Base-by-base conservation (phyloP, 2,888 invertebrate species). In the Zygaena filipendulae region DNA sequence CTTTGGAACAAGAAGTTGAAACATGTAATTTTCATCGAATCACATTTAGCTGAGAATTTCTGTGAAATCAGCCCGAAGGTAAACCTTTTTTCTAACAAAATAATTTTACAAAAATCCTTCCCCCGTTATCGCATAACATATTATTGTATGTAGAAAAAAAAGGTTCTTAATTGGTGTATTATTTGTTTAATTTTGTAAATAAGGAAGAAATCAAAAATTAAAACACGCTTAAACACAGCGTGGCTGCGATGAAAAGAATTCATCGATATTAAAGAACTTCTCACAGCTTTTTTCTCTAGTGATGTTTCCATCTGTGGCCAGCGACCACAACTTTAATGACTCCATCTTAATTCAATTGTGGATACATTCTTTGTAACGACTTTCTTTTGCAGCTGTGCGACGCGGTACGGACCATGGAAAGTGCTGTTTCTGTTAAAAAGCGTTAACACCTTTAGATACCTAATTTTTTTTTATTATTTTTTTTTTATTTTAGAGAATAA, bases 321-420 rank as follows among this genome's bases (percentile, higher is more conserved):
- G 26, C 37, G 45, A 52, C 55, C 49, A 34, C 52, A 51, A 35
- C 23, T 30, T 33, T 63, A 60, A 67, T 64, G 58, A 53, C 51
- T 45, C 42, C 41, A 52, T 54, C 66, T 64, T 69, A 69, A 70
- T 70, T 70, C 70, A 70, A 70, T 70, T 69, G 62, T 57, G 42
- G 57, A 49, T 54, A 50, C 57, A 43, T 52, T 44, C 36, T 38
- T 42, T 41, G 53, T 64, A 57, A 68, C 59, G 52, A 59, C 53
- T 59, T 43, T 49, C 47, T 53, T 56, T 46, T 21, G 34, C 35
- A 32, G 21, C 23, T 12, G 10, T 32, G 12, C 21, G 12, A 21
- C n/a, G n/a, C n/a, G n/a, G n/a, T n/a, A n/a, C n/a, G n/a, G n/a
- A n/a, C n/a, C n/a, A n/a, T n/a, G n/a, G 25, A 25, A 21, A 30